Percentiles rank a stretch among this genome's conserved stretches.
Conservation (phyloP, 2,888 invertebrate species). For the Ormyrus rosae region DNA sequence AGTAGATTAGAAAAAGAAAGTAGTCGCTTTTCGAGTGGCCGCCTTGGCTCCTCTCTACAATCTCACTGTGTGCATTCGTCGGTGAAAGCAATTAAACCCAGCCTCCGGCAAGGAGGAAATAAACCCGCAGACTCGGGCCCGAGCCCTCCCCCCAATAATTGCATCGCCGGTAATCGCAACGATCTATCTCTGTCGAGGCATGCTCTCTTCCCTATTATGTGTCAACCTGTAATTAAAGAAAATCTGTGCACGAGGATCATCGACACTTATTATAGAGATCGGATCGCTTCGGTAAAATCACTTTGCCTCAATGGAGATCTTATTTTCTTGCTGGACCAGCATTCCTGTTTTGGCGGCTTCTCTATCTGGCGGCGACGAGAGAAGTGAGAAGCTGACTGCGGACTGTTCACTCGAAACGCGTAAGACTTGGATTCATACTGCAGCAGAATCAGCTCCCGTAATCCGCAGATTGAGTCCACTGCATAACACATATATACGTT, state of each 20-base stretch:
- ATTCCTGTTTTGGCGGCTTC: constrained; percentile 46
- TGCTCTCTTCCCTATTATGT: background rate
- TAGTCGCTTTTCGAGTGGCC: too few species aligned
- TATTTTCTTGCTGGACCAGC: constrained; percentile 32
- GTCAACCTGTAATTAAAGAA: too few species aligned
- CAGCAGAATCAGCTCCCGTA: constrained; percentile 10
- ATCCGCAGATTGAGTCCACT: constrained; percentile 40
- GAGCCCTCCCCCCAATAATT: constrained; percentile 38
- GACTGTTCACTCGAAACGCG: constrained; percentile 31
- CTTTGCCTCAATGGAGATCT: too few species aligned
- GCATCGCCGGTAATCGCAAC: constrained; percentile 53
- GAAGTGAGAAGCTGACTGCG: constrained; percentile 41
- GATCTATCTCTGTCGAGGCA: constrained; percentile 26
- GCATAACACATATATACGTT: constrained; percentile 1
- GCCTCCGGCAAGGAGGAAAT: constrained; percentile 39
- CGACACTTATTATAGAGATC: too few species aligned
- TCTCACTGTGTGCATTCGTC: constrained; percentile 2
- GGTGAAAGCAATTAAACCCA: constrained; percentile 48
- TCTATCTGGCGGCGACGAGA: constrained; percentile 49
- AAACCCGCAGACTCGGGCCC: constrained; percentile 20
- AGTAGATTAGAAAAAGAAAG: too few species aligned
- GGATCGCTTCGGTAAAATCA: too few species aligned
- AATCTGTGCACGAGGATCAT: too few species aligned
- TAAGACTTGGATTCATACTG: constrained; percentile 22
- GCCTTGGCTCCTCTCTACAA: too few species aligned